Conservation (phyloP, 1,140 invertebrate species). For the Helicoverpa armigera region DNA sequence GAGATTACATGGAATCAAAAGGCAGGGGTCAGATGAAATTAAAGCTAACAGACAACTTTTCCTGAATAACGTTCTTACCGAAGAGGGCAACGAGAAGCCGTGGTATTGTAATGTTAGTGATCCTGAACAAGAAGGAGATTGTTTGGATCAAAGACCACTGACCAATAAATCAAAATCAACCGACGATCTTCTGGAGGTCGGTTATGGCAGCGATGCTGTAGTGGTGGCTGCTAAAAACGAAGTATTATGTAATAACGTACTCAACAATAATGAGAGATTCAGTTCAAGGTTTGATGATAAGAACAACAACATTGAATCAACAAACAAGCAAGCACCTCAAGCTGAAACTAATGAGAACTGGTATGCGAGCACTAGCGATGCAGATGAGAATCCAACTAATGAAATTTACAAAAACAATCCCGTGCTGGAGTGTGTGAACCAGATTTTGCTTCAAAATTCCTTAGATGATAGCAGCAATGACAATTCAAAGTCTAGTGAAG, state of each 20-base stretch:
- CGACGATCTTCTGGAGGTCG: conserved; percentile 74
- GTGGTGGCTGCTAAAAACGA: conserved; percentile 81
- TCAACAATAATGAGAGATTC: conserved; percentile 67
- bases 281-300: conserved; percentile 69
- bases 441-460: conserved; percentile 89
- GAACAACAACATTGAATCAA: conserved; percentile 76
- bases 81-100: conserved; percentile 80
- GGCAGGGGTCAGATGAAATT: conserved; percentile 81
- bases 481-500: conserved; percentile 82
- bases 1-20: conserved; percentile 82
- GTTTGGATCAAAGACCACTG: conserved; percentile 74
- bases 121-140: conserved; percentile 81
- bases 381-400: conserved; percentile 89
- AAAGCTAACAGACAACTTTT: conserved; percentile 81
- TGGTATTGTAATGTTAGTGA: conserved; percentile 86
- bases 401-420: conserved; percentile 91
- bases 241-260: conserved; percentile 76
- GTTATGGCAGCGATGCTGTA: conserved; percentile 71
- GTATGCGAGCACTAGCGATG: conserved; percentile 90
- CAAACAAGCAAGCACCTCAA: conserved; percentile 67
- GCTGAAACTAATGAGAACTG: conserved; percentile 89
- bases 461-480: conserved; percentile 85
- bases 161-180: conserved; percentile 79
- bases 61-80: conserved; percentile 78
- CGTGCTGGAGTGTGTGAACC: conserved; percentile 92